Evolutionary conservation across 2,888 invertebrate genomes (phyloP).

Genomic region (Agrotis clavis): DNA sequence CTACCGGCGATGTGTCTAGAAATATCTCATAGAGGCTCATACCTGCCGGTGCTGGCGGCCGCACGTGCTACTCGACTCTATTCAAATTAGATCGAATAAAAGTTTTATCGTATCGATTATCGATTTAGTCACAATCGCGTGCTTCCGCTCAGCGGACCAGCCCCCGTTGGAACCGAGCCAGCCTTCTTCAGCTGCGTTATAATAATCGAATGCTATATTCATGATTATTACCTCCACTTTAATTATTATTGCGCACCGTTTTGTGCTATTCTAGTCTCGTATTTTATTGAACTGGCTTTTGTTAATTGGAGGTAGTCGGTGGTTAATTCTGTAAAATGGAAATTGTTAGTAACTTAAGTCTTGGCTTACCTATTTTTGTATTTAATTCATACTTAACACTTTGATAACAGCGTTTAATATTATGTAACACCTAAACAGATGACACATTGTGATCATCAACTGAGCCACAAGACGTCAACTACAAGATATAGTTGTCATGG

Average conservation of each 20-base stretch:
- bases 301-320: slow-evolving; percentile 11
- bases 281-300: slow-evolving; percentile 24
- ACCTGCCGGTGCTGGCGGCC: slow-evolving; percentile 26
- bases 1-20: slow-evolving; percentile 13
- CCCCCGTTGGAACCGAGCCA: slow-evolving; percentile 76
- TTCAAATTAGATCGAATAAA: slow-evolving; percentile 87
- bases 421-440: not conserved
- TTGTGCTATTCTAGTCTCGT: slow-evolving; percentile 45
- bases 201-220: slow-evolving; percentile 72
- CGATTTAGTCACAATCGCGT: slow-evolving; percentile 73
- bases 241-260: slow-evolving; percentile 60
- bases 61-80: slow-evolving; percentile 68
- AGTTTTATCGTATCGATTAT: slow-evolving; percentile 84
- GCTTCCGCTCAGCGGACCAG: slow-evolving; percentile 70
- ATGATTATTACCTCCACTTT: slow-evolving; percentile 72
- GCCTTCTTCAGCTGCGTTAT: slow-evolving; percentile 77
- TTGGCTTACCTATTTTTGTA: not conserved
- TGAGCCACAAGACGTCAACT: too few species aligned
- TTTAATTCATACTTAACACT: not conserved
- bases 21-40: slow-evolving; percentile 13
- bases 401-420: too few species aligned
- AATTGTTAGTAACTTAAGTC: slow-evolving; percentile 1
- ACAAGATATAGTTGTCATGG: not conserved
- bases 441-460: not conserved
- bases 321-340: slow-evolving; percentile 2